These are phyloP conservation scores for Pollenia labialis DNA, from an alignment of 2,888 invertebrate genomes.

Conservation along the genomic window DNA sequence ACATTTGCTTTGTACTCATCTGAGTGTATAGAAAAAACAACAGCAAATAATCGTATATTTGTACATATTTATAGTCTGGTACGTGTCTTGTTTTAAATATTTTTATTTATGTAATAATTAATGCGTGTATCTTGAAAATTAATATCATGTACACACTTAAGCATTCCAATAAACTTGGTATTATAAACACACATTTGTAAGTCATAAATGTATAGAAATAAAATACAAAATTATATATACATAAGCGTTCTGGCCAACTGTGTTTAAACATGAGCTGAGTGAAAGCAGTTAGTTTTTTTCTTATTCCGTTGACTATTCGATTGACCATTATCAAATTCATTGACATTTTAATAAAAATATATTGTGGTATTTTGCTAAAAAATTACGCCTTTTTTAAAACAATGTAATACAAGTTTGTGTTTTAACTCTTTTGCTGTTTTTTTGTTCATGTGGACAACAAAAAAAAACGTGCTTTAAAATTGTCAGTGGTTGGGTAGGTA, in stretches of 20 bases:
- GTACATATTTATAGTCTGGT: conserved; percentile 39
- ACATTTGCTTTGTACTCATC: conserved; percentile 38
- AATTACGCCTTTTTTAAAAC: conserved; percentile 8
- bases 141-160: neutral
- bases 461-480: conserved; percentile 2
- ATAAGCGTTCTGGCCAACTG: conserved; percentile 16
- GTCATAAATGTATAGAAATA: neutral
- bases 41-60: conserved; percentile 7
- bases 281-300: conserved; percentile 51
- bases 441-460: neutral
- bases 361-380: conserved; percentile 6
- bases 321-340: conserved; percentile 25
- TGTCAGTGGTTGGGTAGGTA: neutral
- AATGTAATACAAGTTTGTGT: conserved; percentile 46
- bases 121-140: conserved; percentile 27
- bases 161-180: conserved; percentile 54
- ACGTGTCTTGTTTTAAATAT: conserved; percentile 64
- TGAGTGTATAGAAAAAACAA: conserved; percentile 6
- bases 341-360: conserved; percentile 45
- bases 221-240: neutral
- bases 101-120: conserved; percentile 59
- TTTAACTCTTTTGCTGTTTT: conserved; percentile 61
- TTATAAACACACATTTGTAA: conserved; percentile 38
- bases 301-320: conserved; percentile 12
- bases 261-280: conserved; percentile 37